Evolutionary conservation across 2,888 invertebrate genomes (phyloP).

Genomic region (Mesorhabditis sp.): DNA sequence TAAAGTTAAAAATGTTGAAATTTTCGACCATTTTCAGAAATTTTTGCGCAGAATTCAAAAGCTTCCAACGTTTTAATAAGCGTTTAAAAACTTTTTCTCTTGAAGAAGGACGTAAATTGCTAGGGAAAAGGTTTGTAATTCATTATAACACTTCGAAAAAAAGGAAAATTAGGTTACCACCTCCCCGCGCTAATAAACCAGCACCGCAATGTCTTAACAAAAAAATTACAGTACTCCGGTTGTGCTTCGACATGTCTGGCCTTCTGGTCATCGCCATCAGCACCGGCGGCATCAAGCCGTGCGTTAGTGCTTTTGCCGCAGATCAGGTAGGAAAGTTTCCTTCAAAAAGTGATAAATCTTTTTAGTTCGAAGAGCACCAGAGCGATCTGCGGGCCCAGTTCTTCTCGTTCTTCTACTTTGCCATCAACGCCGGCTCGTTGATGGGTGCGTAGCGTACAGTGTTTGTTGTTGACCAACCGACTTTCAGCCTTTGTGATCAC

Average conservation of each 20-base stretch:
- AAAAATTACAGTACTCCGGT: slow-evolving; percentile 17
- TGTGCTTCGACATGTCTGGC: slow-evolving; percentile 64
- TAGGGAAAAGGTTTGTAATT: neutral
- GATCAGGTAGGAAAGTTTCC: slow-evolving; percentile 66
- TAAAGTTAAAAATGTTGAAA: no score
- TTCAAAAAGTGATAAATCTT: neutral
- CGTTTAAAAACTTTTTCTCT: no score
- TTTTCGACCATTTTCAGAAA: no score
- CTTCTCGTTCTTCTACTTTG: slow-evolving; percentile 89
- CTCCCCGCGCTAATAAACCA: no score
- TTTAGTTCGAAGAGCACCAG: slow-evolving; percentile 63
- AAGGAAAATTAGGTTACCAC: no score
- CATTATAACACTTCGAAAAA: neutral
- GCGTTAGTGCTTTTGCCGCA: slow-evolving; percentile 89
- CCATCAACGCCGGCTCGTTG: slow-evolving; percentile 77
- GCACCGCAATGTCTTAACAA: no score
- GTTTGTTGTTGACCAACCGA: no score
- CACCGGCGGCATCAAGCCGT: slow-evolving; percentile 92
- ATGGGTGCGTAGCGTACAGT: neutral
- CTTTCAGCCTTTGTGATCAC: slow-evolving; percentile 51
- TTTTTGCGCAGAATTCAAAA: no score
- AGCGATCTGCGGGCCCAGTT: slow-evolving; percentile 75
- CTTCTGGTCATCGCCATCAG: slow-evolving; percentile 78
- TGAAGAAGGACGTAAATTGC: neutral
- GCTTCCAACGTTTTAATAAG: no score